Conservation (phyloP, 2,888 invertebrate species). For the Tetheella fluctuosa region DNA sequence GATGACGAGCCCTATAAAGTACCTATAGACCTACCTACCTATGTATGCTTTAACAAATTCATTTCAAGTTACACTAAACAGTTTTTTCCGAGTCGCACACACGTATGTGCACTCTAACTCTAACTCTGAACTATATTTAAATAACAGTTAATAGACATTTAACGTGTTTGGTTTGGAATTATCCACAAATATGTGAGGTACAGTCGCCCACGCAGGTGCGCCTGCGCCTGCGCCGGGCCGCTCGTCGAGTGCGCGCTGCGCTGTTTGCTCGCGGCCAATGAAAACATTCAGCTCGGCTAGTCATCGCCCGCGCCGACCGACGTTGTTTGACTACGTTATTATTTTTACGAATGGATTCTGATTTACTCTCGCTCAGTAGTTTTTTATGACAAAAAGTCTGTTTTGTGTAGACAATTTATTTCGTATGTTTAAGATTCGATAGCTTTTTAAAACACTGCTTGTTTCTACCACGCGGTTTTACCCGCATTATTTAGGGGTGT, state of each 20-base stretch:
- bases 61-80: too few relatives aligned
- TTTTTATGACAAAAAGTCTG: neutral
- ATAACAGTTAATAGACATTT: constrained; percentile 30
- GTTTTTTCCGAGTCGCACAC: neutral
- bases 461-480: too few relatives aligned
- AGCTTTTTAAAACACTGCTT: too few relatives aligned
- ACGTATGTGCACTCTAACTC: neutral
- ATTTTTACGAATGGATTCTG: neutral
- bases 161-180: constrained; percentile 35
- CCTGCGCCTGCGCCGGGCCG: constrained; percentile 4
- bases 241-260: neutral
- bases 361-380: neutral
- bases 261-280: constrained; percentile 4
- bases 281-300: neutral
- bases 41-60: too few relatives aligned
- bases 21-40: too few relatives aligned
- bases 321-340: neutral
- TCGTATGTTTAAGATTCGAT: too few relatives aligned
- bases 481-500: too few relatives aligned
- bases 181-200: constrained; percentile 20
- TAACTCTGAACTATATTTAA: neutral
- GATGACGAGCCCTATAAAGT: too few relatives aligned
- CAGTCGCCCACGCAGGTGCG: constrained; percentile 32
- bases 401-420: too few relatives aligned
- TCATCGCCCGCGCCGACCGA: neutral